Evolutionary conservation across 2,797 vertebrate species (phyloP), one percentile per base, ranked within the genome.

Genomic region (Acanthornis magna): DNA sequence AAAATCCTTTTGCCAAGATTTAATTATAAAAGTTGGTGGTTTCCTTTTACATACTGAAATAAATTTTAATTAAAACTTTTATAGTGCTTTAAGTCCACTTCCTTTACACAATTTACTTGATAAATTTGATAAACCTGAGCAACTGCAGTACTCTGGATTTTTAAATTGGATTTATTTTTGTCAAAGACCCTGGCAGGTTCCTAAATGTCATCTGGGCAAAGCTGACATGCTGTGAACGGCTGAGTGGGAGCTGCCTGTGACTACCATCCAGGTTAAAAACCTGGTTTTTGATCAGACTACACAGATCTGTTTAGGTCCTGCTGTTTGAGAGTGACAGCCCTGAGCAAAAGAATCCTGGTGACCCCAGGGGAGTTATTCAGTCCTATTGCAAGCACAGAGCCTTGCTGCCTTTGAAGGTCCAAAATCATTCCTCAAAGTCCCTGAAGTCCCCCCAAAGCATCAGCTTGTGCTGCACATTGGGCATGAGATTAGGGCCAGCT

Each of bases 1-100:
- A 87, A 78, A 88, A 79, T 65, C 34, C 57, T 94, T 93, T 93
- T 89, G 53, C 73, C 50, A 66, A 91, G 50, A 66, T 83, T 91
- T 96, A 96, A 97, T 96, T 94, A 92, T 67, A 86, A 89, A 93
- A 77, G 65, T 53, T 47, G 5, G 7, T 83, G 38, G 43, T 86
- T 90, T 93, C 57, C 32, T 91, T 93, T 89, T 85, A 66, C 10
- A 13, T 27, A 71, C 26, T 58, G 38, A 81, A 67, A 91, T 53
- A 63, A 70, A 66, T 84, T 87, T 92, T 90, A 95, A 94, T 95
- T 96, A 93, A 93, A 96, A 84, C 12, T 58, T 94, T 18, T 47
- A 32, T 48, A 57, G 74, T 40, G 20, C 27, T 95, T 91, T 70
- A 88, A 89, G 29, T 55, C 50, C 50, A 55, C 66, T 76, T 91